Evolutionary conservation across 2,113 vertebrate genomes (phyloP), one percentile per base, ranked within the genome.

Genomic region (Heterochromis multidens): DNA sequence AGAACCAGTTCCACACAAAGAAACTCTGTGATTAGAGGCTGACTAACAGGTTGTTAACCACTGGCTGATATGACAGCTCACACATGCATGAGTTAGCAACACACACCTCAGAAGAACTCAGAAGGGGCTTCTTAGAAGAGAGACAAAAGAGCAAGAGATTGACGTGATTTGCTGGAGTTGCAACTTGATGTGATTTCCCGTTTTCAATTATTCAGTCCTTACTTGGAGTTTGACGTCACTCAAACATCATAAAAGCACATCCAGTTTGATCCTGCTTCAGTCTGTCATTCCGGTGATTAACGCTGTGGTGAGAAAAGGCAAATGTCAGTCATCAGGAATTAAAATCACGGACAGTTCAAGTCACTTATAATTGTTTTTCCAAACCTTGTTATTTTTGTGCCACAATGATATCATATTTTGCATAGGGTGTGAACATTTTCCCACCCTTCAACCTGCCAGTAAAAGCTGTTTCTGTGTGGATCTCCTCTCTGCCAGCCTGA

Each of bases 1-100:
- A 88, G 83, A 96, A 94, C 94, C 90, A 77, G 95, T 96, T 95
- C 82, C 89, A 35, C 43, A 95, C 94, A 96, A 93, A 92, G 91
- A 76, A 88, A 70, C 85, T 57, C 87, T 94, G 91, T 95, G 91
- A 94, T 93, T 93, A 89, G 37, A 82, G 91, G 88, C 86, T 92
- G 95, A 92, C 87, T 87, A 94, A 96, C 95, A 89, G 92, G 95
- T 95, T 95, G 88, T 93, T 89, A 90, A 91, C 82, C 81, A 87
- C 88, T 62, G 85, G 67, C 81, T 90, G 93, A 94, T 89, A 86
- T 85, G 89, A 89, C 82, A 33, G 87, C 84, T 35, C 62, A 77
- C 67, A 80, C 77, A 85, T 43, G 23, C 27, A 92, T 76, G 86
- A 92, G 88, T 82, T 72, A 79, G 43, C 82, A 83, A 60, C 82